phyloP scores from a whole-genome alignment of 2,113 vertebrate genomes.

The Phylloscopus trochilus region DNA sequence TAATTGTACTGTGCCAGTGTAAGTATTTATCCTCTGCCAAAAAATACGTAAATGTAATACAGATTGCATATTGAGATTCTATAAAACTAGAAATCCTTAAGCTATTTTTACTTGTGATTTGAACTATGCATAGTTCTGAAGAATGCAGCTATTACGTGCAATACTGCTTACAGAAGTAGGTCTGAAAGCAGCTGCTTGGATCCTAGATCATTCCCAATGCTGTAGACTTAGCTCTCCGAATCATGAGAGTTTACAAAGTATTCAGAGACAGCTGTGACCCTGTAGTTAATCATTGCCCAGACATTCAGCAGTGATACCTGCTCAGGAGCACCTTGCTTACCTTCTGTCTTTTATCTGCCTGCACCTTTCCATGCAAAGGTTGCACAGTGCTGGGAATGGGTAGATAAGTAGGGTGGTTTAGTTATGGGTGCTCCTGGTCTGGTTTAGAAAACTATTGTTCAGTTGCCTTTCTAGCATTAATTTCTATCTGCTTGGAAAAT shows the following conservation, averaged over 20 bases:
- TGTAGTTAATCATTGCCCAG: background rate
- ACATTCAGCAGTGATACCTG: background rate
- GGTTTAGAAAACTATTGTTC: background rate
- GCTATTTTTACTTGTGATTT: background rate
- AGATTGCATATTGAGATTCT: background rate
- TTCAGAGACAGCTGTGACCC: background rate
- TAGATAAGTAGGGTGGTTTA: background rate
- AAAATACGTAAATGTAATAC: background rate
- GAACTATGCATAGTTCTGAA: background rate
- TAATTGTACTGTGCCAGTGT: background rate
- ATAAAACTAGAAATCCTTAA: background rate
- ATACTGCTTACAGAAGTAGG: background rate
- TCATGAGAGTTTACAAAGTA: background rate
- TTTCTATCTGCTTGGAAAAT: background rate
- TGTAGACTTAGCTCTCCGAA: background rate
- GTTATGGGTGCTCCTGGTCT: background rate
- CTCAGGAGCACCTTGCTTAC: background rate
- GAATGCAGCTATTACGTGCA: accelerated
- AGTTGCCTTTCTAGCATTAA: background rate
- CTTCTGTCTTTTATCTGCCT: background rate
- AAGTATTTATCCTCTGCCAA: background rate
- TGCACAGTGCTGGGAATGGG: background rate
- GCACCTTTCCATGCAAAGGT: background rate
- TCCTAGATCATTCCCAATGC: background rate
- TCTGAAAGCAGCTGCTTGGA: background rate